Percentiles rank a stretch among this genome's conserved stretches.
Conservation (phyloP, 2,113 vertebrate species). For the Castor canadensis region DNA sequence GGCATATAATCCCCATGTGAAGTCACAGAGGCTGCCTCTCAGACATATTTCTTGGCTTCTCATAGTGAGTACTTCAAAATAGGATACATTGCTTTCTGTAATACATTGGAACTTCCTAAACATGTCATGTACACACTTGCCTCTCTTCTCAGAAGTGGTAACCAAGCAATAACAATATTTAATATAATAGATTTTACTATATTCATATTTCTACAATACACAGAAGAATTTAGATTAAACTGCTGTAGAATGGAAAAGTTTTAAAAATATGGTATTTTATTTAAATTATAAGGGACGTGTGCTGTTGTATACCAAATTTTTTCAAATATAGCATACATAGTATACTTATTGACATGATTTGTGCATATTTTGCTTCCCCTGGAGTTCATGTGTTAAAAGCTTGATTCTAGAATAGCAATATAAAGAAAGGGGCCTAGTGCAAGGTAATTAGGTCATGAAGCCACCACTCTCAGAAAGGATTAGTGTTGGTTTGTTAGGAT, state of each 20-base stretch:
- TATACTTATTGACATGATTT: neutral
- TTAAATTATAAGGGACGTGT: neutral
- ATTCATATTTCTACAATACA: neutral
- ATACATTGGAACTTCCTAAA: neutral
- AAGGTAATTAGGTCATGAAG: neutral
- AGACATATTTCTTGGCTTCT: neutral
- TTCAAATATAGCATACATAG: neutral
- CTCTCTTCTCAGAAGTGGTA: neutral
- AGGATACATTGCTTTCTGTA: neutral
- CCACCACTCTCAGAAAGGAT: neutral
- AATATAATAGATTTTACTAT: neutral
- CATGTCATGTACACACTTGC: neutral
- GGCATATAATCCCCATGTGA: neutral
- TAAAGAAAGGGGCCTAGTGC: neutral
- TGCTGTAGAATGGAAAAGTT: neutral
- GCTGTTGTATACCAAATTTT: neutral
- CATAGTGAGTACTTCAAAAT: neutral
- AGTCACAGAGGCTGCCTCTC: neutral
- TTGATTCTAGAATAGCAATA: neutral
- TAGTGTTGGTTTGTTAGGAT: neutral
- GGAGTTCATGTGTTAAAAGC: neutral
- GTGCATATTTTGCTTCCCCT: neutral
- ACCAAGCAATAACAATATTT: neutral
- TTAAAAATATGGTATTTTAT: neutral
- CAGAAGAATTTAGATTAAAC: neutral